phyloP scores from a whole-genome alignment of 2,888 invertebrate genomes.

The Branchinecta sandiegonensis region DNA sequence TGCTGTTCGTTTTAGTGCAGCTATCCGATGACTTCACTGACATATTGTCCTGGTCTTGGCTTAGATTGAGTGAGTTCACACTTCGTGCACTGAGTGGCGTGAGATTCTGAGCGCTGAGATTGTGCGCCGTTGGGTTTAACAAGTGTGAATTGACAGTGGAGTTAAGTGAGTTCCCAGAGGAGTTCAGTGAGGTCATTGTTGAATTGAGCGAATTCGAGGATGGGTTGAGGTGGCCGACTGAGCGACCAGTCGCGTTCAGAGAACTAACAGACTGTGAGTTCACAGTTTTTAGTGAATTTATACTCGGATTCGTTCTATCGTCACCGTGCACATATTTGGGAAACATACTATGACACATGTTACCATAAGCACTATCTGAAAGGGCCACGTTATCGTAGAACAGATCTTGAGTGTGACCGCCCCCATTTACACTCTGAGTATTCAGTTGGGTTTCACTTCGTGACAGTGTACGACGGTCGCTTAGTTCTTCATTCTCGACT shows the following conservation, averaged over 20 bases:
- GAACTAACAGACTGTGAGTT: constrained; percentile 16
- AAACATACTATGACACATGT: neutral
- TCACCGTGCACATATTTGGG: neutral
- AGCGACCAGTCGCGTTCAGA: neutral
- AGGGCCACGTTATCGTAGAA: constrained; percentile 14
- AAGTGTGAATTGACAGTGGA: neutral
- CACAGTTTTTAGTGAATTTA: constrained; percentile 19
- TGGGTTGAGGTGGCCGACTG: constrained; percentile 16
- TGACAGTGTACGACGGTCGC: constrained; percentile 52
- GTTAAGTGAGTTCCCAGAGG: constrained; percentile 28
- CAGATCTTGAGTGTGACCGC: constrained; percentile 19
- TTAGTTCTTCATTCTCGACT: constrained; percentile 4
- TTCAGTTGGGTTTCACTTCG: constrained; percentile 61
- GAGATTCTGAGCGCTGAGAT: neutral
- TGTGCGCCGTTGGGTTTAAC: too few relatives aligned
- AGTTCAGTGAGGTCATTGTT: constrained; percentile 28
- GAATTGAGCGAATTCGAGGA: constrained; percentile 23
- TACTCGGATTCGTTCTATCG: constrained; percentile 23
- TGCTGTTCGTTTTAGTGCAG: constrained; percentile 30
- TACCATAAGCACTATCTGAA: constrained; percentile 4
- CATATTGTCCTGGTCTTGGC: constrained; percentile 22
- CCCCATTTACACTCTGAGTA: constrained; percentile 19
- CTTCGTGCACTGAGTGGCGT: constrained; percentile 26
- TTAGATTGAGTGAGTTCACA: constrained; percentile 23
- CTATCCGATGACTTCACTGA: constrained; percentile 15